These are phyloP conservation scores for Dryas iulia DNA, from an alignment of 1,140 invertebrate species.

Conservation along the genomic window DNA sequence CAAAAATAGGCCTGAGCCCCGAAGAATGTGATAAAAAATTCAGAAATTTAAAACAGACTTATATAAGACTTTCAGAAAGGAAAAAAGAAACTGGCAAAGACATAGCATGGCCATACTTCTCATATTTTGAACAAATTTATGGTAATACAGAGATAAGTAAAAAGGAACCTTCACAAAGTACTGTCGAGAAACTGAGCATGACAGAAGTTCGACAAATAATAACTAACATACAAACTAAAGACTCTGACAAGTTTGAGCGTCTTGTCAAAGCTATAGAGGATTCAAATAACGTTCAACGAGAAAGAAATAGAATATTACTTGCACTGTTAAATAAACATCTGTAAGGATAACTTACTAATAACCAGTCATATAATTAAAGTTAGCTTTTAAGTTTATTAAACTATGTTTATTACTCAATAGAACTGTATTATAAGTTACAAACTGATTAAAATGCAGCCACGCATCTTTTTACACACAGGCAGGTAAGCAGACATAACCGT, in stretches of 20 bases:
- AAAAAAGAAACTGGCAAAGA: constrained; percentile 50
- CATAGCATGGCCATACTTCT: constrained; percentile 65
- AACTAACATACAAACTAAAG: constrained; percentile 45
- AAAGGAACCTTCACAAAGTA: constrained; percentile 33
- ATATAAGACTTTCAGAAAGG: constrained; percentile 59
- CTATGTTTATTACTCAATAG: too few relatives aligned
- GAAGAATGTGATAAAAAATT: constrained; percentile 73
- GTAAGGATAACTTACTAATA: too few relatives aligned
- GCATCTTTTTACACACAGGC: too few relatives aligned
- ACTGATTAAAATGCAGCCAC: too few relatives aligned
- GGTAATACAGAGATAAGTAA: constrained; percentile 34
- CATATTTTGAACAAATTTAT: constrained; percentile 71
- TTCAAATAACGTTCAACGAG: constrained; percentile 68
- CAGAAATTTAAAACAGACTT: constrained; percentile 72
- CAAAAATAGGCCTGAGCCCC: constrained; percentile 51
- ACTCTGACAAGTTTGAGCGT: constrained; percentile 61
- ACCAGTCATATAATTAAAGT: too few relatives aligned
- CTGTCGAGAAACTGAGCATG: constrained; percentile 40
- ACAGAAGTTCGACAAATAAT: constrained; percentile 55
- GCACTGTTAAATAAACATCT: constrained; percentile 40
- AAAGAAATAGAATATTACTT: constrained; percentile 66
- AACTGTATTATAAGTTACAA: too few relatives aligned
- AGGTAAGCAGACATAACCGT: too few relatives aligned
- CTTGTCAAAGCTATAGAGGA: constrained; percentile 58
- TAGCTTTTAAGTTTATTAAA: too few relatives aligned